Base-by-base conservation (phyloP, 2,797 vertebrate genomes). In the Leptatherina wallacei region DNA sequence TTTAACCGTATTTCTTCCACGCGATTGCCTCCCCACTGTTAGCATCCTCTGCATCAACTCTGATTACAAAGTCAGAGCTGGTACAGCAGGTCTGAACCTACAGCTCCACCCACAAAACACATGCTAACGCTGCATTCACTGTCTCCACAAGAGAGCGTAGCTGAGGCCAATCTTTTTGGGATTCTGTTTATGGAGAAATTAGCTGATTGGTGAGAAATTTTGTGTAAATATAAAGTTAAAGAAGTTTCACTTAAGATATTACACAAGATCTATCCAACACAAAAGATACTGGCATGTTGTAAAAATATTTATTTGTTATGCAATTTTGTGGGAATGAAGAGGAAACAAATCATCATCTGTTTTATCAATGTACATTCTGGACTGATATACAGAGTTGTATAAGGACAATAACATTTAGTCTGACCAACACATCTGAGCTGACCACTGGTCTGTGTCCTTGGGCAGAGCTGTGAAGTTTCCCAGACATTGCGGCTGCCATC, bases 71-170 rank as follows among this genome's bases (percentile, higher is more conserved):
- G 76, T 74, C 65, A 68, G 85, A 81, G 86, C 89, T 85, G 78
- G 55, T 75, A 61, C 76, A 82, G 81, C 84, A 81, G 83, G 82
- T 88, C 87, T 86, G 85, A 85, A 90, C 83, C 82, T n/a, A 73
- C 90, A 82, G 88, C 94, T 94, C 95, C 94, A 92, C 90, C 91
- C 90, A 91, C 90, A 85, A 81, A 77, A 81, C 75, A 71, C 77
- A 71, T 18, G 65, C 59, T 52, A 47, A 66, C 33, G 86, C 20
- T 86, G 61, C 75, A 65, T 84, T 73, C 69, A 66, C 36, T 51
- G 61, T 44, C 81, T 80, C 86, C 92, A 90, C 83, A 71, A 81
- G 86, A 80, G 83, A 86, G 88, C 75, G 71, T 82, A 57, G 27
- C 52, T 69, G 33, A n/a, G n/a, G n/a, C n/a, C n/a, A n/a, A n/a